These are phyloP conservation scores for Montipora sp. DNA, from an alignment of 64 coral and sea anemone genomes.

Conservation along the genomic window DNA sequence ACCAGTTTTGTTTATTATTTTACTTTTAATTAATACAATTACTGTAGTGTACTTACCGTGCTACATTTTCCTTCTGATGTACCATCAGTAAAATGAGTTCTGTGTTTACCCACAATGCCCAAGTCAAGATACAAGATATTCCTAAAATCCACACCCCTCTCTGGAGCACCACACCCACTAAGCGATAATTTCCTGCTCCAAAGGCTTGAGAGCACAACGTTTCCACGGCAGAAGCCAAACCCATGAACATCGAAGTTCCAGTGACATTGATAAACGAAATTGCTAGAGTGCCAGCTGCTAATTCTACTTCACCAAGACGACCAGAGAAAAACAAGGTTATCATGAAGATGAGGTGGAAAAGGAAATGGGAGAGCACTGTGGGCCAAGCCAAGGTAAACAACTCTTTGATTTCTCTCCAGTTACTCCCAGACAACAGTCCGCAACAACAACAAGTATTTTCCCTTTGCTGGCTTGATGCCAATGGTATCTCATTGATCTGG, in stretches of 20 bases:
- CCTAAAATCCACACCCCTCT: constrained; percentile 58
- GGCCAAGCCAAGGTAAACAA: constrained; percentile 64
- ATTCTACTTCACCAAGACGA: constrained; percentile 70
- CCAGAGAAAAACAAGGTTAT: constrained; percentile 76
- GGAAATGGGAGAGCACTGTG: constrained; percentile 43
- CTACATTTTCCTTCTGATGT: constrained; percentile 56
- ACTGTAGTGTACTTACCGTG: constrained; percentile 39
- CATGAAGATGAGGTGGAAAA: constrained; percentile 44
- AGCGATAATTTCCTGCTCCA: constrained; percentile 79
- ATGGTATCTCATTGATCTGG: not conserved
- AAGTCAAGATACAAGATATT: constrained; percentile 36
- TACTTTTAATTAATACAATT: no score
- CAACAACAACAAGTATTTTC: not conserved
- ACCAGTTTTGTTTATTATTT: no score
- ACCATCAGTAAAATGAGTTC: constrained; percentile 64
- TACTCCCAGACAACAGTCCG: constrained; percentile 38
- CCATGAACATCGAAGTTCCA: constrained; percentile 64
- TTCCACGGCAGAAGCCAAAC: constrained; percentile 74
- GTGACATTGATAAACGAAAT: constrained; percentile 66
- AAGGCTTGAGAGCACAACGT: constrained; percentile 86
- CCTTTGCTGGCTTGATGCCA: not conserved
- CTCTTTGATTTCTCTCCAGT: constrained; percentile 48
- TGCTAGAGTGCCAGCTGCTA: constrained; percentile 63
- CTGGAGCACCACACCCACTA: constrained; percentile 74
- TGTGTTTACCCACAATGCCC: constrained; percentile 66